phyloP scores from a whole-genome alignment of 2,888 invertebrate genomes.

The Clanis bilineata region DNA sequence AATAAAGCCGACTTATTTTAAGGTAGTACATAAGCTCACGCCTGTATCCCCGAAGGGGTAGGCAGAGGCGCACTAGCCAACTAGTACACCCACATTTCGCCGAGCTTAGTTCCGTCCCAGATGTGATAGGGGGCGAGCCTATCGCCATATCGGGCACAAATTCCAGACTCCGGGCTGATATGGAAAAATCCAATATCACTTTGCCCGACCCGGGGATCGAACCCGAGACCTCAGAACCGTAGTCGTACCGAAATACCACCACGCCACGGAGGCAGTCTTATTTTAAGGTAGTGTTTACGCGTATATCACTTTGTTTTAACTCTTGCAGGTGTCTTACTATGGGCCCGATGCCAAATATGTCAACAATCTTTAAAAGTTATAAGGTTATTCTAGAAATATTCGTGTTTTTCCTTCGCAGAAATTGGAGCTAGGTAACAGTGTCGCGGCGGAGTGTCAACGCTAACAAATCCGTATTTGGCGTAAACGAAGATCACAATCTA shows the following conservation, averaged over 20 bases:
- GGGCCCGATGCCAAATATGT: not conserved
- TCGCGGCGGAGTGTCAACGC: not conserved
- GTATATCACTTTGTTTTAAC: not conserved
- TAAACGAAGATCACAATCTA: slow-evolving; percentile 2
- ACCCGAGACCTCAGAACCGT: too few species aligned
- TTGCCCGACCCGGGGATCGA: too few species aligned
- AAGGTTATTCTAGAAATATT: not conserved
- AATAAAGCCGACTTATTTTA: slow-evolving; percentile 9
- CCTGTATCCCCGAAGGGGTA: too few species aligned
- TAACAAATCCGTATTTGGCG: not conserved
- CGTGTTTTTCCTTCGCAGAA: not conserved
- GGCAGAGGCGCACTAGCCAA: too few species aligned
- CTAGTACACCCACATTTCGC: too few species aligned
- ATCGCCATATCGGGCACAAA: too few species aligned
- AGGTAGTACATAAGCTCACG: too few species aligned
- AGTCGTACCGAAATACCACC: too few species aligned
- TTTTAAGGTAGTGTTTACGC: slow-evolving; percentile 6
- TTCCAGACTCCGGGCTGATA: too few species aligned
- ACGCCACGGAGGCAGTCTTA: slow-evolving; percentile 9
- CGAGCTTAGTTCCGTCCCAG: too few species aligned
- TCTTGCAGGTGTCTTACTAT: not conserved
- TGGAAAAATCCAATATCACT: too few species aligned
- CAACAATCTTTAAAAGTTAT: not conserved
- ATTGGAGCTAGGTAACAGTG: not conserved
- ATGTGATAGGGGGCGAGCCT: too few species aligned